phyloP scores from a whole-genome alignment of 2,888 invertebrate genomes.

The Leucania comma region DNA sequence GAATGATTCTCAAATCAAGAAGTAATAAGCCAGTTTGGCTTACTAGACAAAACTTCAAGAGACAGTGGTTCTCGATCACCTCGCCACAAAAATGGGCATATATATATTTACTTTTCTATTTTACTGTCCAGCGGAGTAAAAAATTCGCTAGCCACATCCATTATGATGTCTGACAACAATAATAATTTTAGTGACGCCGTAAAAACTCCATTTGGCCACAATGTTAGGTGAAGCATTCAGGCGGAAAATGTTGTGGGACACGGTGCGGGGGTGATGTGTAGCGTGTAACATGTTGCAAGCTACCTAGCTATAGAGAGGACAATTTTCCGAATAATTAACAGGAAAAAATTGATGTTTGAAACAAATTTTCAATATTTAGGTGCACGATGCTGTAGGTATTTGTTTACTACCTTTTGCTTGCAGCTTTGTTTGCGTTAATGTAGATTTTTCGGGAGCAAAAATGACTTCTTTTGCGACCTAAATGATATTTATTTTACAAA shows the following conservation, averaged over 20 bases:
- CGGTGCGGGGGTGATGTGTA: slow-evolving; percentile 20
- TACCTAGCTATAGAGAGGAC: not conserved
- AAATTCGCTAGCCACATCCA: slow-evolving; percentile 61
- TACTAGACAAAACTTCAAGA: slow-evolving; percentile 8
- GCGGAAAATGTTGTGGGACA: slow-evolving; percentile 52
- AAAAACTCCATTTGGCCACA: slow-evolving; percentile 67
- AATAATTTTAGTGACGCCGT: slow-evolving; percentile 67
- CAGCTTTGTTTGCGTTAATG: no score
- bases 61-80: slow-evolving; percentile 14
- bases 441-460: no score
- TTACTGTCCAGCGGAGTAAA: slow-evolving; percentile 61
- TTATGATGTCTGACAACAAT: slow-evolving; percentile 65
- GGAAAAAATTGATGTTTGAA: not conserved
- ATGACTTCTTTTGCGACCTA: no score
- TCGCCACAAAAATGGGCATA: not conserved
- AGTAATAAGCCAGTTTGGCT: no score
- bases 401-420: not conserved
- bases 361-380: not conserved
- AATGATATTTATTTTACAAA: no score
- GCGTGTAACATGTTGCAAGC: slow-evolving; percentile 37
- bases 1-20: not conserved
- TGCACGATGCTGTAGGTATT: not conserved
- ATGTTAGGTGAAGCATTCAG: slow-evolving; percentile 62
- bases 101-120: slow-evolving; percentile 54
- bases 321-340: slow-evolving; percentile 17